These are phyloP conservation scores for Caenorhabditis drosophilae DNA, from an alignment of 2,888 invertebrate species.

Conservation along the genomic window DNA sequence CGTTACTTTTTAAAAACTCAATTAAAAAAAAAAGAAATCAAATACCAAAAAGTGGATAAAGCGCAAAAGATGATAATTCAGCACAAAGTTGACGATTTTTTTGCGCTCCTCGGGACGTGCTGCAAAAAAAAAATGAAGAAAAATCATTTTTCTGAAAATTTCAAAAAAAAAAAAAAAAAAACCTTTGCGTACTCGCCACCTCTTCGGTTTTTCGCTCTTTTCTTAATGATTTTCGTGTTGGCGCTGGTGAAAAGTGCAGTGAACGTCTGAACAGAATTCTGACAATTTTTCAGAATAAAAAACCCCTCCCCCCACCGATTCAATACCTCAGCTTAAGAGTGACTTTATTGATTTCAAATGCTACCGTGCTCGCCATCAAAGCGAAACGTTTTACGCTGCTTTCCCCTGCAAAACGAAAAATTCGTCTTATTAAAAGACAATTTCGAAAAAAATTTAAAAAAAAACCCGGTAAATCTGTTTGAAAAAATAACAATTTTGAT, in stretches of 20 bases:
- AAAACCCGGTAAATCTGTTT: too few relatives aligned
- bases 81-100: constrained; percentile 31
- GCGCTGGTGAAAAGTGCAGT: constrained; percentile 24
- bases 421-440: too few relatives aligned
- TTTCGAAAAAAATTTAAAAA: too few relatives aligned
- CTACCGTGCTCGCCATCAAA: constrained; percentile 36
- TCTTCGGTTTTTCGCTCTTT: constrained; percentile 12
- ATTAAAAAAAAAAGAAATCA: neutral
- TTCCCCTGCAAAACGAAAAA: constrained; percentile 27
- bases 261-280: constrained; percentile 15
- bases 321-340: constrained; percentile 30
- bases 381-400: constrained; percentile 23
- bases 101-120: constrained; percentile 19
- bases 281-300: neutral
- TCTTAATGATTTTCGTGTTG: constrained; percentile 17
- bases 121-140: constrained; percentile 5
- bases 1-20: neutral
- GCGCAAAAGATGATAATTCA: constrained; percentile 36
- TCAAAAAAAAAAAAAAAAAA: too few relatives aligned
- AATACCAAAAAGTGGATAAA: constrained; percentile 34
- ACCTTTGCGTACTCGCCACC: constrained; percentile 28
- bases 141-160: neutral
- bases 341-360: constrained; percentile 37
- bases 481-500: too few relatives aligned
- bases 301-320: neutral